Evolutionary conservation across 35 echinoderm and acorn worm genomes (phyloP).

Genomic region (Hemicentrotus pulcherrimus): DNA sequence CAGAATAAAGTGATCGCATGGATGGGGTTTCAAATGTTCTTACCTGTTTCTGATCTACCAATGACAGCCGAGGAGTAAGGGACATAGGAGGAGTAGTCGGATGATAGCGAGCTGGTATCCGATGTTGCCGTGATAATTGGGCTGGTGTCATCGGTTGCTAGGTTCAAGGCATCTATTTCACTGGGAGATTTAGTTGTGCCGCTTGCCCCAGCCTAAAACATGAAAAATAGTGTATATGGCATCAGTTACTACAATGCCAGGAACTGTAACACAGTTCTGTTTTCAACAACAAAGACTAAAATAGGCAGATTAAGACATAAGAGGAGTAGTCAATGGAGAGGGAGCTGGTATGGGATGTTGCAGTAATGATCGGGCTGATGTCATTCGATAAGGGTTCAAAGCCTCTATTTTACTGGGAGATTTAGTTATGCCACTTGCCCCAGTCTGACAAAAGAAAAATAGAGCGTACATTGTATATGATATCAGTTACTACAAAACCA

Average conservation of each 20-base stretch:
- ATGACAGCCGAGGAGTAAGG: slow-evolving; percentile 62
- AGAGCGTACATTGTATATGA: neutral
- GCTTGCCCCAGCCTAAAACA: slow-evolving; percentile 55
- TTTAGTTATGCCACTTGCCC: slow-evolving; percentile 55
- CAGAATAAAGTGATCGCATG: neutral
- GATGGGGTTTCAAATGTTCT: neutral
- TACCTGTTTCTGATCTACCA: slow-evolving; percentile 73
- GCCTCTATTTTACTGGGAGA: slow-evolving; percentile 50
- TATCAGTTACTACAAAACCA: neutral
- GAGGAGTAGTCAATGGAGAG: slow-evolving; percentile 56
- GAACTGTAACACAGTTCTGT: neutral
- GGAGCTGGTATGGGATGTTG: slow-evolving; percentile 56
- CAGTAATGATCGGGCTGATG: slow-evolving; percentile 59
- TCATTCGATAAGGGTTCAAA: slow-evolving; percentile 54
- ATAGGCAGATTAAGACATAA: neutral
- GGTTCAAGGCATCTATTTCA: slow-evolving; percentile 53
- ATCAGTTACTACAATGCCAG: neutral
- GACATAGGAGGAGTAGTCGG: slow-evolving; percentile 57
- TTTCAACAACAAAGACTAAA: too few relatives aligned
- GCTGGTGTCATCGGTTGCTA: slow-evolving; percentile 58
- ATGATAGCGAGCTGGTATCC: slow-evolving; percentile 46
- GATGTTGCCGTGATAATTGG: slow-evolving; percentile 63
- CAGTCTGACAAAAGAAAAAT: neutral
- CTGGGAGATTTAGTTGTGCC: slow-evolving; percentile 45
- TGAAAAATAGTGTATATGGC: neutral